phyloP scores from a whole-genome alignment of 2,888 invertebrate species.

The Exocentrus adspersus region DNA sequence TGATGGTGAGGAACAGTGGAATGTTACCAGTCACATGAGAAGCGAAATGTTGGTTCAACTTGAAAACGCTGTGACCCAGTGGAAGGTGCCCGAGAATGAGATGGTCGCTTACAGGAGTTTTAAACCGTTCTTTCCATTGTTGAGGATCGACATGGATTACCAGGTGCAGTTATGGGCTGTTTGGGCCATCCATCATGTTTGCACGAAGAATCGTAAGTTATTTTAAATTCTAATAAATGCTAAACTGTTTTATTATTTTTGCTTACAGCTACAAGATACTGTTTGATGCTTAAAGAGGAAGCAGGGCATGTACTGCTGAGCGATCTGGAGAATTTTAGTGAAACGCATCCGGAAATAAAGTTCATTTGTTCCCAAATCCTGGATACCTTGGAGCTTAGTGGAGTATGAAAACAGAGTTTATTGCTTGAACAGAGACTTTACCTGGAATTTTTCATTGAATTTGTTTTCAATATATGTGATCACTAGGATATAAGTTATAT shows the following conservation, averaged over 20 bases:
- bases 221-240: no score
- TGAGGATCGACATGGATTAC: conserved; percentile 69
- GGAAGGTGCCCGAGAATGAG: conserved; percentile 76
- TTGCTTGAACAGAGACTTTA: neutral
- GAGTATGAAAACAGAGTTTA: conserved; percentile 11
- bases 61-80: conserved; percentile 69
- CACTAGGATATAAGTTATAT: conserved; percentile 25
- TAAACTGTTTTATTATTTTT: no score
- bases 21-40: conserved; percentile 41
- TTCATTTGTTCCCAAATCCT: conserved; percentile 53
- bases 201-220: conserved; percentile 75
- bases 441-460: conserved; percentile 18
- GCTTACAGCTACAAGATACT: conserved; percentile 72
- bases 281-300: conserved; percentile 72
- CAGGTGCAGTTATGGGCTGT: conserved; percentile 81
- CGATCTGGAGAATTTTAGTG: conserved; percentile 58
- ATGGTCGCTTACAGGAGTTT: conserved; percentile 82
- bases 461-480: conserved; percentile 30
- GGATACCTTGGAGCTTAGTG: conserved; percentile 47
- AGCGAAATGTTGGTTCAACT: conserved; percentile 65
- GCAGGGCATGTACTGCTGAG: conserved; percentile 68
- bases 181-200: conserved; percentile 83
- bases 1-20: conserved; percentile 69
- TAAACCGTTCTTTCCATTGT: conserved; percentile 75
- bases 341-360: conserved; percentile 52